A percentile compares a stretch with the other conserved stretches of the same genome.
Conservation (phyloP, 2,113 vertebrate genomes). For the Anolis carolinensis region DNA sequence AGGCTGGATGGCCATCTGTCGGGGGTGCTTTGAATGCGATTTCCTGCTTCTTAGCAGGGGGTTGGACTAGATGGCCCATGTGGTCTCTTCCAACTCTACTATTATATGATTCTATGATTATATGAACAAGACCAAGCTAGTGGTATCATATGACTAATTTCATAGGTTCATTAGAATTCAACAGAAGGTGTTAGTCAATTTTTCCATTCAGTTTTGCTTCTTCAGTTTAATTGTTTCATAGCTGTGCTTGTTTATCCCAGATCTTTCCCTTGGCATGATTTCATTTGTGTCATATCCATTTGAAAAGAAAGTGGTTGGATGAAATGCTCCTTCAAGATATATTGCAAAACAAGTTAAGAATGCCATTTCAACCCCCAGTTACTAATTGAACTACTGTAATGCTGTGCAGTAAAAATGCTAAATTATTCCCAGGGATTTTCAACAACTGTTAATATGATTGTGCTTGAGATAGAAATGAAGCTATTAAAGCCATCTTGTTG, state of each 20-base stretch:
- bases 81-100: no score
- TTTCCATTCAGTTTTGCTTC: neutral
- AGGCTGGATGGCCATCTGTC: no score
- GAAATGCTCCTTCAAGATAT: conserved; percentile 26
- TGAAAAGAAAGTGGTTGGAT: conserved; percentile 13
- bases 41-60: no score
- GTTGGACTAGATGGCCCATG: no score
- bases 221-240: no score
- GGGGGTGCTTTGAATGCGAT: no score
- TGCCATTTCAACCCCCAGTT: conserved; percentile 25
- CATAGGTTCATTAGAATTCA: neutral
- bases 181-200: neutral
- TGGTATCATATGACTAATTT: neutral
- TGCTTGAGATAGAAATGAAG: conserved; percentile 42
- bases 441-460: conserved; percentile 29
- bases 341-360: conserved; percentile 42
- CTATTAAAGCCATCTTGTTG: conserved; percentile 18
- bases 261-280: neutral
- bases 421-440: conserved; percentile 43
- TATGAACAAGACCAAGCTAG: neutral
- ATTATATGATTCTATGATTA: no score
- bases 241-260: neutral
- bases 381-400: conserved; percentile 32
- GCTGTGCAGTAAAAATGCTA: conserved; percentile 36
- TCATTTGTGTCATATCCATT: conserved; percentile 7